A percentile compares a stretch with the other conserved stretches of the same genome.
These are phyloP conservation scores for Petaurus breviceps DNA, from an alignment of 2,113 vertebrate genomes.

Conservation along the genomic window DNA sequence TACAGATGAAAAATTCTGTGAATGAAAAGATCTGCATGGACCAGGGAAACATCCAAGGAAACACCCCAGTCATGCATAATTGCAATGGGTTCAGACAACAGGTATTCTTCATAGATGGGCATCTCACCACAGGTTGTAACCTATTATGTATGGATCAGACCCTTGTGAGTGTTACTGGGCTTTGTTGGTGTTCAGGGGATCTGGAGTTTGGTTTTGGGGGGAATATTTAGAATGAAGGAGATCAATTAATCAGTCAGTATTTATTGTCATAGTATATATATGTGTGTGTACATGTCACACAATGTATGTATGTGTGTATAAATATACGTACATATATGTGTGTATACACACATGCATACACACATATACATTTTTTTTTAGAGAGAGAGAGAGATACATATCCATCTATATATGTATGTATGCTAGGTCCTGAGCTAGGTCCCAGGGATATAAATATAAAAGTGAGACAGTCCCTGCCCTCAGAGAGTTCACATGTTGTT, in stretches of 20 bases:
- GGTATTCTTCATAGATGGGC: constrained; percentile 47
- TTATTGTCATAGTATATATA: too few relatives aligned
- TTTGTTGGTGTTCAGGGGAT: constrained; percentile 26
- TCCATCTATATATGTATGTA: background rate
- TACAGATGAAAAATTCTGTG: constrained; percentile 76
- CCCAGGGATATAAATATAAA: background rate
- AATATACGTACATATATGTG: background rate
- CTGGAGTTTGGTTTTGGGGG: background rate
- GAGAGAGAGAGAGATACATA: too few relatives aligned
- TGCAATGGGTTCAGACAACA: constrained; percentile 52
- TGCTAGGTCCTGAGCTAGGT: background rate
- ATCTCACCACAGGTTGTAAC: fast-evolving
- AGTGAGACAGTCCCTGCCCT: background rate
- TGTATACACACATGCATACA: too few relatives aligned
- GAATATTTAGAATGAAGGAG: background rate
- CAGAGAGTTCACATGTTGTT: background rate
- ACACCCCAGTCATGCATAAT: constrained; percentile 37
- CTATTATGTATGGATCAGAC: background rate
- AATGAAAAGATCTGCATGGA: constrained; percentile 69
- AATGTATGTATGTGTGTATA: background rate
- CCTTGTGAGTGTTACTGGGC: background rate
- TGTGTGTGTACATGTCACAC: background rate
- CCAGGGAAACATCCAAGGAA: constrained; percentile 49
- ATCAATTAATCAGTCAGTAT: background rate
- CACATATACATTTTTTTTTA: too few relatives aligned